phyloP scores from a whole-genome alignment of 2,113 vertebrate species.

The Pseudorectes ferrugineus region DNA sequence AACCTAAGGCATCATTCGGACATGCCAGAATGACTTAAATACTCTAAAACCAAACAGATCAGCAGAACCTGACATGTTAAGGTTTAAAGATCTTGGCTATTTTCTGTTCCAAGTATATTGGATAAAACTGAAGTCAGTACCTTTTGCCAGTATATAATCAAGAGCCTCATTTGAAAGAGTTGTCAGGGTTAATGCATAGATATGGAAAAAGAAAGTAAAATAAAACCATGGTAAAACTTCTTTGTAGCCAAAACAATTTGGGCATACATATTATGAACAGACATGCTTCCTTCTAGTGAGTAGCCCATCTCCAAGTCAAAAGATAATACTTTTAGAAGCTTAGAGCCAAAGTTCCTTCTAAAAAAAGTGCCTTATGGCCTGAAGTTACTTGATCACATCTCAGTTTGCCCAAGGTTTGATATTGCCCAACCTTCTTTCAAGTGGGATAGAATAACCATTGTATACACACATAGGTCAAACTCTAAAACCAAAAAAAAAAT shows the following conservation, averaged over 20 bases:
- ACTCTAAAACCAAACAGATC: background rate
- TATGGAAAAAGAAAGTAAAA: background rate
- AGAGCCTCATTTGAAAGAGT: constrained; percentile 8
- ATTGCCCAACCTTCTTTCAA: background rate
- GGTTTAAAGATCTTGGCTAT: background rate
- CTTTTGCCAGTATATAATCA: background rate
- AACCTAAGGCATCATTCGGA: background rate
- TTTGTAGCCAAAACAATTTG: background rate
- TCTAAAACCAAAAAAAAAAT: background rate
- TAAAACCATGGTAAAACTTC: background rate
- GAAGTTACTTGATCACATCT: background rate
- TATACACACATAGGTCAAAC: background rate
- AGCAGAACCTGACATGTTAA: background rate
- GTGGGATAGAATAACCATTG: constrained; percentile 25
- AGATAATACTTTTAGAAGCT: background rate
- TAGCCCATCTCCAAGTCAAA: background rate
- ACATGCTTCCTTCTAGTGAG: background rate
- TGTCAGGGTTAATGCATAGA: background rate
- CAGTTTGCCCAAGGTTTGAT: background rate
- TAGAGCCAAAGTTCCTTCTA: background rate
- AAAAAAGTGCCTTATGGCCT: background rate
- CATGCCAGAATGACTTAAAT: background rate
- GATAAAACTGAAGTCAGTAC: background rate
- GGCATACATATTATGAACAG: background rate
- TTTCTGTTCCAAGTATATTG: background rate